Base-by-base conservation (phyloP, 64 coral and sea anemone species). In the Astreopora myriophthalma region DNA sequence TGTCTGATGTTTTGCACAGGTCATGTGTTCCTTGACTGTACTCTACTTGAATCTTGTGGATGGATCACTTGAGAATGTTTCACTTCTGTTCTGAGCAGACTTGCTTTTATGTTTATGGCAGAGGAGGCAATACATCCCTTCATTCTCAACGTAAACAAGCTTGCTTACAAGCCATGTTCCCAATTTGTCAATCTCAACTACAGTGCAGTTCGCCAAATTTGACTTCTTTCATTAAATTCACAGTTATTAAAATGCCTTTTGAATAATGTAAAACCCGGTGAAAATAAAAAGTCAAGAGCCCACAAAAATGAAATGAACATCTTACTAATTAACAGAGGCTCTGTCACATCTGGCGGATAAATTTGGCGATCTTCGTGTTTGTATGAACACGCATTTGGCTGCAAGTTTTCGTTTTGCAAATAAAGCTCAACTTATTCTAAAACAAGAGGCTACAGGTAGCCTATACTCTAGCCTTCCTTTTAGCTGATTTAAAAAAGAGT, bases 71-170 rank as follows among this genome's bases (percentile, higher is more conserved):
- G 69, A 74, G 51, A 92, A 92, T 34, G 72, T 81, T 51, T 85
- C 57, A 14, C 10, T 73, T 85, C 80, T 92, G 80, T 92, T 86
- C 38, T 55, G 80, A 30, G 80, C 79, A 14, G 69, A 84, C 81
- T 76, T 70, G 22, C 72, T 85, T 64, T 74, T 85, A 82, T 92
- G 81, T 37, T 92, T 86, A 58, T 67, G 69, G 60, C 79, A 86
- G 17, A 92, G 63, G 17, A 92, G 67, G 69, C 82, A 86, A 72
- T 77, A 92, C 90, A 92, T 92, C 0, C 69, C 90, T 75, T 92
- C 71, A 26, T 79, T 69, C 40, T 92, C 79, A 10, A 92, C 89
- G 61, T 92, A 92, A 22, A 74, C 79, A 58, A 92, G 67, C 68
- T 60, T 60, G 55, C 55, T 10, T 60, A 60, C 13, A 60, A 60